Conservation (phyloP, 2,113 vertebrate species). For the Vimba vimba region DNA sequence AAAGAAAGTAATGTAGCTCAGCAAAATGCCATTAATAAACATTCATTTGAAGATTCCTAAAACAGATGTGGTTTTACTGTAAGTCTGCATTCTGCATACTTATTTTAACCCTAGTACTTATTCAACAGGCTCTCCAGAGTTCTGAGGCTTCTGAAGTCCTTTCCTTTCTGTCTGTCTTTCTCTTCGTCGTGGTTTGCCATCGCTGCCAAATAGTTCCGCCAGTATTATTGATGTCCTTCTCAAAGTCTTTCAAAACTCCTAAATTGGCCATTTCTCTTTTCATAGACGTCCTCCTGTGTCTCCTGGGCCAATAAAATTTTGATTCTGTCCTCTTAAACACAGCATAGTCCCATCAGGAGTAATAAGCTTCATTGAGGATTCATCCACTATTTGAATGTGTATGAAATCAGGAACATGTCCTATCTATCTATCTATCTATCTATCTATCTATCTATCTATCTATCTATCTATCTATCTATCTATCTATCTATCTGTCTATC, state of each 20-base stretch:
- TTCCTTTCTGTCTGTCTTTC: not conserved
- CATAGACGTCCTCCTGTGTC: not conserved
- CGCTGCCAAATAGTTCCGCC: not conserved
- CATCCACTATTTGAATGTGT: slow-evolving; percentile 20
- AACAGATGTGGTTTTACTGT: slow-evolving; percentile 23
- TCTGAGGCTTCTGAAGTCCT: not conserved
- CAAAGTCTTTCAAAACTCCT: slow-evolving; percentile 17
- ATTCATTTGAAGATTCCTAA: slow-evolving; percentile 1
- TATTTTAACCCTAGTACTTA: slow-evolving; percentile 14
- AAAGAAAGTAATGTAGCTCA: not conserved
- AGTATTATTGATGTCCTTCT: slow-evolving; percentile 23
- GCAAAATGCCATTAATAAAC: not conserved
- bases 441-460: not conserved
- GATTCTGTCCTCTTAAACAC: not conserved
- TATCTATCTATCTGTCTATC: not conserved
- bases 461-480: not conserved
- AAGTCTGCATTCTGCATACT: slow-evolving; percentile 31
- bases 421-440: not conserved
- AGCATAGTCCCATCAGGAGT: not conserved
- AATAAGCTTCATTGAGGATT: slow-evolving; percentile 54
- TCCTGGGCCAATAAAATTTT: slow-evolving; percentile 10
- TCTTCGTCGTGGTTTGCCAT: slow-evolving; percentile 3
- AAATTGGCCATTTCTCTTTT: slow-evolving; percentile 22
- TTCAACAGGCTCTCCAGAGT: not conserved
- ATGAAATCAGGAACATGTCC: no score